Conservation (phyloP, 2,888 invertebrate species). For the Caenorhabditis sp. region DNA sequence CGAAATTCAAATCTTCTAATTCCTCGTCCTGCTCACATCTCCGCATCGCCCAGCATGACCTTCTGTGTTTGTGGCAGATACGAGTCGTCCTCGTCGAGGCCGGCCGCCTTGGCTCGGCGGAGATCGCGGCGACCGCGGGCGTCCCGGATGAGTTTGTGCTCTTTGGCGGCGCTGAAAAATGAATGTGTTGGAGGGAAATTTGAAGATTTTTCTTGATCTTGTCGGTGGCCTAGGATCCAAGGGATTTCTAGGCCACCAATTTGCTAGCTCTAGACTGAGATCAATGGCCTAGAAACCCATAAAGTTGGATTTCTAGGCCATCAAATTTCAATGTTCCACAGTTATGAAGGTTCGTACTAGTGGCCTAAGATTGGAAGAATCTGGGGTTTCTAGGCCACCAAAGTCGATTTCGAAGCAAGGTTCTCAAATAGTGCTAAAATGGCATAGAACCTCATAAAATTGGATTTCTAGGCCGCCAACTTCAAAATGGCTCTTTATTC, state of each 20-base stretch:
- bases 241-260: too few relatives aligned
- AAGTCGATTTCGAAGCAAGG: too few relatives aligned
- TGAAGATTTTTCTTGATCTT: too few relatives aligned
- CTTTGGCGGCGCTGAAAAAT: conserved; percentile 77
- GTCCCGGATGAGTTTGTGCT: conserved; percentile 78
- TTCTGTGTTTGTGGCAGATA: conserved; percentile 66
- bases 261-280: too few relatives aligned
- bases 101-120: conserved; percentile 64
- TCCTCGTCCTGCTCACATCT: conserved; percentile 29
- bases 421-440: too few relatives aligned
- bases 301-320: neutral
- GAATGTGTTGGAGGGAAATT: neutral
- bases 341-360: neutral
- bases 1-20: neutral
- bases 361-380: too few relatives aligned
- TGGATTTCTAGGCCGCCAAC: too few relatives aligned
- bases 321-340: neutral
- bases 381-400: too few relatives aligned
- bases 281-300: too few relatives aligned
- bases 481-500: too few relatives aligned
- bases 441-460: too few relatives aligned
- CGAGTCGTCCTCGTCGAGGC: conserved; percentile 61
- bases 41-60: conserved; percentile 66
- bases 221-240: neutral
- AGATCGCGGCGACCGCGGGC: conserved; percentile 62